Evolutionary conservation across 2,888 invertebrate species (phyloP), one percentile per base, ranked within the genome.

Genomic region (Gasteruption jaculator): DNA sequence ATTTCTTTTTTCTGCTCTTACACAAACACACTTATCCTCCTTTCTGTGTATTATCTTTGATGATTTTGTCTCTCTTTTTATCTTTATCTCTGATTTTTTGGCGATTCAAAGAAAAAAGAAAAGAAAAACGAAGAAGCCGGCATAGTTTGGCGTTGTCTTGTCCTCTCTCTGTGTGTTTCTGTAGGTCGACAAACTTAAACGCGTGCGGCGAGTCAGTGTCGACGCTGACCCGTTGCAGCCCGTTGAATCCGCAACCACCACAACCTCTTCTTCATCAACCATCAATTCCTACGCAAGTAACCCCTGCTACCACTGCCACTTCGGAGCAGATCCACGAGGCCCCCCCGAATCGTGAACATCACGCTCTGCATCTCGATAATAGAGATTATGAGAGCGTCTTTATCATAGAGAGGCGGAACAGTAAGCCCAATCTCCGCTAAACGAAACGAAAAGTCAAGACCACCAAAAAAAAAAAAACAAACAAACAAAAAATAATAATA

Each of bases 301-400:
- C 66, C 67, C 67, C 68, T 63, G 66, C 63, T 56, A 57, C 54
- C 59, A 67, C 63, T 62, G 68, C 67, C 64, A 67, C 58, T 62
- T 63, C 68, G 69, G 71, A 70, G 63, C 65, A 64, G 69, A 62
- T 62, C 61, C 66, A 65, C 63, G 67, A 71, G 64, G 63, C 62
- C 60, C 68, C 66, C 65, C 63, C 63, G 67, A 71, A 64, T 59
- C 68, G 68, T 68, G 70, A 70, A 60, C 70, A 70, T 60, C 70
- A 70, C 61, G 64, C 70, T 52, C 68, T 67, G 48, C 69, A 69
- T 60, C 68, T 67, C 61, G 68, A 69, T 61, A 70, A 79, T 75
- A 79, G 81, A 77, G 82, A 82, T 79, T 81, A 81, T 78, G 81
- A 82, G 78, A 82, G 81, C 74, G 82, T 82, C 73, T 82, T 82